Evolutionary conservation across 2,888 invertebrate species (phyloP).

Genomic region (Noctuana brunneofusca): DNA sequence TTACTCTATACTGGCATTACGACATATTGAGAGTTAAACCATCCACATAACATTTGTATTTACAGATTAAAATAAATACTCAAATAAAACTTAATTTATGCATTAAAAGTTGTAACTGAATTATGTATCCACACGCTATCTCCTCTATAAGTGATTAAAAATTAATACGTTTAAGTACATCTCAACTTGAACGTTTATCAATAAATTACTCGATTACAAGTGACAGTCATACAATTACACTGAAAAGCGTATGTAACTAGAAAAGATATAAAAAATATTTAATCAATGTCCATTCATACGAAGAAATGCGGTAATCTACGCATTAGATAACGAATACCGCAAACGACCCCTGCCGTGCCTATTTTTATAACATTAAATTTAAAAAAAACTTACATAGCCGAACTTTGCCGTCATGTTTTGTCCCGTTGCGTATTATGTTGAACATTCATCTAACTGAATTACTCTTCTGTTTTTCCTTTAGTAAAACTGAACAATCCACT

Average conservation of each 20-base stretch:
- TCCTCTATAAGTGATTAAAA: conserved; percentile 36
- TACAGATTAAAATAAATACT: neutral
- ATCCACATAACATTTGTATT: too few species aligned
- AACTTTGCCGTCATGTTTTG: conserved; percentile 84
- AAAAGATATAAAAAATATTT: conserved; percentile 31
- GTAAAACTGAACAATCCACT: conserved; percentile 76
- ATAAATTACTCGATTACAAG: conserved; percentile 33
- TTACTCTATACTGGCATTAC: too few species aligned
- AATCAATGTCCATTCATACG: conserved; percentile 26
- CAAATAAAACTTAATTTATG: neutral
- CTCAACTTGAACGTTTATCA: conserved; percentile 42
- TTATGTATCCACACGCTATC: conserved; percentile 7
- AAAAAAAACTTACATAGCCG: conserved; percentile 77
- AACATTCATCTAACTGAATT: conserved; percentile 82
- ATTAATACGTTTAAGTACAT: conserved; percentile 35
- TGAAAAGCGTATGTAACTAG: conserved; percentile 2
- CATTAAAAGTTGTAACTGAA: neutral
- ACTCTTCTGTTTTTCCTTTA: conserved; percentile 73
- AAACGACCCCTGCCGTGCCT: conserved; percentile 3
- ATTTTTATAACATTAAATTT: conserved; percentile 32
- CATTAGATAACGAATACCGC: conserved; percentile 21
- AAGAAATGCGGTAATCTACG: conserved; percentile 14
- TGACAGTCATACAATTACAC: conserved; percentile 23
- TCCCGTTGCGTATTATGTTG: conserved; percentile 81
- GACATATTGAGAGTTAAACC: too few species aligned